Conservation (phyloP, 2,113 vertebrate species). For the Amphiprion ocellaris region DNA sequence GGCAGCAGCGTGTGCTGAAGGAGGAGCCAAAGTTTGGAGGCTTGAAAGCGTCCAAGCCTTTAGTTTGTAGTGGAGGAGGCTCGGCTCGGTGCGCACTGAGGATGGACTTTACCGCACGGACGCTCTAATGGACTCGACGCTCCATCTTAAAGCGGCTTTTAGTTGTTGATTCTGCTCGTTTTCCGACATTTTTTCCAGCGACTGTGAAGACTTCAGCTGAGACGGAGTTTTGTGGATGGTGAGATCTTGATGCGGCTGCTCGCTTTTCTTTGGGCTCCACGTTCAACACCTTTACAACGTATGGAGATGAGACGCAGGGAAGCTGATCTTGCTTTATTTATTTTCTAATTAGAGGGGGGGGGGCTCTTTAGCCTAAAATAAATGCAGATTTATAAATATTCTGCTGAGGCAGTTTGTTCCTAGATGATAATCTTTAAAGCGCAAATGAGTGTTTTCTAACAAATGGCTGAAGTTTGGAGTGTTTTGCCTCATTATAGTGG, state of each 20-base stretch:
- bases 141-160: constrained; percentile 29
- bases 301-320: not conserved
- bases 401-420: not conserved
- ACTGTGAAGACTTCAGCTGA: constrained; percentile 6
- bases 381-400: not conserved
- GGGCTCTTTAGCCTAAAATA: not conserved
- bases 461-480: too few relatives aligned
- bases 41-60: constrained; percentile 21
- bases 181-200: not conserved
- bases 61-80: constrained; percentile 42
- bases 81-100: constrained; percentile 4
- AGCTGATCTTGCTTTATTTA: not conserved
- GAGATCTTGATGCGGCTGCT: constrained; percentile 26
- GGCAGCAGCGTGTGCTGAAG: constrained; percentile 55
- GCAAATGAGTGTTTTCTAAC: not conserved
- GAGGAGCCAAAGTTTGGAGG: constrained; percentile 62
- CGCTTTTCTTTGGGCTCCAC: constrained; percentile 14
- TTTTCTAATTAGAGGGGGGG: too few relatives aligned
- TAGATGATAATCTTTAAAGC: not conserved
- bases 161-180: not conserved
- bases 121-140: not conserved
- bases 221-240: constrained; percentile 30
- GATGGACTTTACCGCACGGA: constrained; percentile 21
- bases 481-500: not conserved
- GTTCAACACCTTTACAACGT: constrained; percentile 43